Conservation (phyloP, 2,797 vertebrate genomes). For the Lycodopsis pacificus region DNA sequence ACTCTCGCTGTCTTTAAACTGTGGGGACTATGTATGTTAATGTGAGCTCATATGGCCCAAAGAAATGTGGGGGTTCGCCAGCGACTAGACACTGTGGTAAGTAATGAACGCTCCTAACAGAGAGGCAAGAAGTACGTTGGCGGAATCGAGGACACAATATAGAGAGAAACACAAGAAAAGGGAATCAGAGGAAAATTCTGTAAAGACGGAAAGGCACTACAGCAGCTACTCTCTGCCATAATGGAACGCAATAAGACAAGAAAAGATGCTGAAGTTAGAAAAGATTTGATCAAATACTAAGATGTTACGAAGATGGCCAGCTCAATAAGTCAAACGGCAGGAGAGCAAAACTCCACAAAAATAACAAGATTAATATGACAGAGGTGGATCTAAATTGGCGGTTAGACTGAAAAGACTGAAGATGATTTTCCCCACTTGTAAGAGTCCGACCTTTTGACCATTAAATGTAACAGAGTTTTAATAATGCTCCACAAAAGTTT, state of each 20-base stretch:
- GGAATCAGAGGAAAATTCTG: slow-evolving; percentile 1
- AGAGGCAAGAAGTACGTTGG: slow-evolving; percentile 21
- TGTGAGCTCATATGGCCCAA: slow-evolving; percentile 43
- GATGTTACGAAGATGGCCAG: slow-evolving; percentile 1
- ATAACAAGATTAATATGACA: slow-evolving; percentile 10
- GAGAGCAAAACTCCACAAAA: slow-evolving; percentile 16
- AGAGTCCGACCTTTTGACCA: slow-evolving; percentile 23
- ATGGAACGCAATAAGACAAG: not conserved
- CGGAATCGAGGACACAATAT: slow-evolving; percentile 17
- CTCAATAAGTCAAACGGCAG: slow-evolving; percentile 27
- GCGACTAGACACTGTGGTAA: slow-evolving; percentile 17
- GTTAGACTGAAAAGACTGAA: slow-evolving; percentile 19
- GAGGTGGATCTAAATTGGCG: slow-evolving; percentile 15
- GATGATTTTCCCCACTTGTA: slow-evolving; percentile 17
- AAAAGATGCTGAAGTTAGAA: slow-evolving; percentile 16
- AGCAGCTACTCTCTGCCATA: slow-evolving; percentile 11
- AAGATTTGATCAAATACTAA: slow-evolving; percentile 17
- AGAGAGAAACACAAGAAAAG: slow-evolving; percentile 11
- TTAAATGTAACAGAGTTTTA: slow-evolving; percentile 15
- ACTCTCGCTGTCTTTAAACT: slow-evolving; percentile 71
- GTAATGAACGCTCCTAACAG: slow-evolving; percentile 24
- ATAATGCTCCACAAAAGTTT: slow-evolving; percentile 7
- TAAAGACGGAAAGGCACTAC: slow-evolving; percentile 1
- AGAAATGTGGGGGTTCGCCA: slow-evolving; percentile 34
- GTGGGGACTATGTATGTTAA: slow-evolving; percentile 62